Evolutionary conservation across 2,113 vertebrate genomes (phyloP), one percentile per base, ranked within the genome.

Genomic region (Trichomycterus rosablanca): DNA sequence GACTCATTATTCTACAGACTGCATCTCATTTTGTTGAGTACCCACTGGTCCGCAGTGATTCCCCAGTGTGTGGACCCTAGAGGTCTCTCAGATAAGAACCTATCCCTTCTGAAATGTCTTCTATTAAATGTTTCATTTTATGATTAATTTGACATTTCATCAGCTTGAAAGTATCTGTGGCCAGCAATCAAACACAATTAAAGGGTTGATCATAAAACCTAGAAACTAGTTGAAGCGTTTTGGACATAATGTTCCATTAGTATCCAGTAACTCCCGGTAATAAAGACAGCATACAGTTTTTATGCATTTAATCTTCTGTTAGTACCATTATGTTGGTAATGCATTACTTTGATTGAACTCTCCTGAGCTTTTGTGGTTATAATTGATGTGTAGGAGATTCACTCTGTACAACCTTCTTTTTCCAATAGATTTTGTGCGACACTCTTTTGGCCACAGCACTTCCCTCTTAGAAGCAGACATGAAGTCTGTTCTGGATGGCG

Each of bases 401-500:
- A 42, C 5, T 7, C 32, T 28, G 37, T 40, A 40, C 61, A 63
- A 56, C 61, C 68, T 74, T 76, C 52, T 83, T 48, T 75, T 12
- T 70, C 72, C 58, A 60, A 18, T 71, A 86, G 85, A 80, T 82
- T 80, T 43, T 55, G 71, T 65, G 16, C 56, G 55, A 52, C 14
- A 32, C 71, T 54, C 75, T 74, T 77, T 42, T 74, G 54, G 73
- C 73, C 67, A 71, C 72, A 76, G 68, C 44, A 48, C n/a, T 74
- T 71, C 75, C 74, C 55, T 51, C 24, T 76, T 75, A 76, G 67
- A 77, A 73, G 78, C 84, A 91, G 90, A 89, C 86, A 97, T 97
- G 92, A 97, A 95, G 88, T 94, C 95, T 55, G 76, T 94, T 80
- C 86, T 98, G 80, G 96, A 97, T 81, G 96, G 91, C 75, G 93